Evolutionary conservation across 2,113 vertebrate species (phyloP).

Genomic region (rabbit (Oryctolagus cuniculus)): DNA sequence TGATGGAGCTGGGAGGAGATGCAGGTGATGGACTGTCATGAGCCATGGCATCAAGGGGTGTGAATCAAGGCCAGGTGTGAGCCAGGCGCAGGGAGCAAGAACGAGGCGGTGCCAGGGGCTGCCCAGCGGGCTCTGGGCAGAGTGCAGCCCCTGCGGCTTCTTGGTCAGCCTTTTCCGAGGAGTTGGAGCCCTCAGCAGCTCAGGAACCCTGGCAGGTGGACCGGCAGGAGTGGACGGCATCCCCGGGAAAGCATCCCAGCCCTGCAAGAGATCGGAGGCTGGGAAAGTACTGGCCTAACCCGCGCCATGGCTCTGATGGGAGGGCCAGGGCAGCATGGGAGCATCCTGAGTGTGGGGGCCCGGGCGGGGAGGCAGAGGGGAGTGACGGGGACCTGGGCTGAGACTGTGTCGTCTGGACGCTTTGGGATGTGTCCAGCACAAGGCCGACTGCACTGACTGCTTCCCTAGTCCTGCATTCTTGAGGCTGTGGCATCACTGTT

Average conservation of each 20-base stretch:
- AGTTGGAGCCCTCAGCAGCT: background rate
- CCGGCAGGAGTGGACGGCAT: accelerated
- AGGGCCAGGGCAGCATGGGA: background rate
- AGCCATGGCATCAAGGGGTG: accelerated
- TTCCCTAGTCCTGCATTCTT: background rate
- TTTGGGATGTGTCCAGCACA: background rate
- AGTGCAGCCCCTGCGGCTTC: background rate
- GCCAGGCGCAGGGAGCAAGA: background rate
- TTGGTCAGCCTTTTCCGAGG: background rate
- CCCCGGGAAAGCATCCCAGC: background rate
- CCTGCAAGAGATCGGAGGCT: background rate
- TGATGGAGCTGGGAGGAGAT: background rate
- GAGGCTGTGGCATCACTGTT: background rate
- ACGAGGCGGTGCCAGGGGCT: background rate
- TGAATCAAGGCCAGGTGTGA: background rate
- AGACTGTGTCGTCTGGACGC: background rate
- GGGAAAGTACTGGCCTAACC: too few relatives aligned
- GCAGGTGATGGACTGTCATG: background rate
- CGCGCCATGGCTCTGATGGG: too few relatives aligned
- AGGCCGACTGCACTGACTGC: background rate
- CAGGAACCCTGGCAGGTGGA: background rate
- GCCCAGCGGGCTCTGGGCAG: too few relatives aligned
- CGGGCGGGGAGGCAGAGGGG: background rate
- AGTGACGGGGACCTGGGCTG: background rate
- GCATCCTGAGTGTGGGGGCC: too few relatives aligned